Percentiles rank a stretch among this genome's conserved stretches.
Evolutionary conservation across 2,797 vertebrate species (phyloP).

Genomic region (Siniperca undulata): DNA sequence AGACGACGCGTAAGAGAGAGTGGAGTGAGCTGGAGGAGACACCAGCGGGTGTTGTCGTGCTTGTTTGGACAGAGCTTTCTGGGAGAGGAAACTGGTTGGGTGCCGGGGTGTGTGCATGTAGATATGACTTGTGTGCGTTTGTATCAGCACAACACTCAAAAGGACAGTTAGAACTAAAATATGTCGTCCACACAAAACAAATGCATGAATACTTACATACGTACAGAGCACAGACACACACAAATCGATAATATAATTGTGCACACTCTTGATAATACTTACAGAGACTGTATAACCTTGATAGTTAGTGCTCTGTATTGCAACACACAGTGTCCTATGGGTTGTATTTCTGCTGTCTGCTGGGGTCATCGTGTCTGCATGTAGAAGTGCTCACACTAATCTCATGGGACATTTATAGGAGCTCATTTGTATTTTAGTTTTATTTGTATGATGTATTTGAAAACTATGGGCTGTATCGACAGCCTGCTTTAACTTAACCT

Average conservation of each 20-base stretch:
- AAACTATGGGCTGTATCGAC: neutral
- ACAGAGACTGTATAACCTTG: neutral
- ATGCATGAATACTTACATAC: neutral
- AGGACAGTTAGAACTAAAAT: constrained; percentile 15
- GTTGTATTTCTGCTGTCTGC: constrained; percentile 16
- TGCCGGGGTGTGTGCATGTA: constrained; percentile 32
- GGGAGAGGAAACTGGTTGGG: constrained; percentile 54
- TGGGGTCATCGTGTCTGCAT: neutral
- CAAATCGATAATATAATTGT: neutral
- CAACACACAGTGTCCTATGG: constrained; percentile 14
- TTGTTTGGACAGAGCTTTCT: constrained; percentile 62
- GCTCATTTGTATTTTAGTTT: neutral
- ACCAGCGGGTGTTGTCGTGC: constrained; percentile 61
- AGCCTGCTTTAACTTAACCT: neutral
- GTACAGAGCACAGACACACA: neutral
- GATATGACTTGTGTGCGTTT: constrained; percentile 44
- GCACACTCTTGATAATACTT: neutral
- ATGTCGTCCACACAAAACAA: constrained; percentile 8
- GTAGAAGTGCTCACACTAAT: neutral
- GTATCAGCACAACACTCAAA: constrained; percentile 30
- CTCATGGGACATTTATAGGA: neutral
- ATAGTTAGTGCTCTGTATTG: neutral
- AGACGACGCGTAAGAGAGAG: constrained; percentile 56
- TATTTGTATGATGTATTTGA: neutral
- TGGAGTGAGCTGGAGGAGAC: constrained; percentile 47